Evolutionary conservation across 1,140 invertebrate genomes (phyloP).

Genomic region (Phortica variegata): DNA sequence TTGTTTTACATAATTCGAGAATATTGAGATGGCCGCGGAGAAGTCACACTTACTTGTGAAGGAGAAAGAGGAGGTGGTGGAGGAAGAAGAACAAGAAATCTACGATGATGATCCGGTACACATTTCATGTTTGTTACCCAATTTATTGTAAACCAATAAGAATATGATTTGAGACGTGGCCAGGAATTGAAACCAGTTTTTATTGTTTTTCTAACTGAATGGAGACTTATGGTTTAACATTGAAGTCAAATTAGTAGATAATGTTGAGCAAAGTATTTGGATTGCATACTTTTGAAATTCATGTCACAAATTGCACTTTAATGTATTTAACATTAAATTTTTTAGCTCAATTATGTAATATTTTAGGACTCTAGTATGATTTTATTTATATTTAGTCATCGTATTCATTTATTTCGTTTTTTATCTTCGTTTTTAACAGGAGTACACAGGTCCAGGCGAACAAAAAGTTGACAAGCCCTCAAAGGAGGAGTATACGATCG

Average conservation of each 20-base stretch:
- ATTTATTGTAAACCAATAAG: too few relatives aligned
- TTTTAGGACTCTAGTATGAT: neutral
- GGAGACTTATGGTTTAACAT: too few relatives aligned
- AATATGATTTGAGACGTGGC: too few relatives aligned
- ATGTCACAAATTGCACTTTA: neutral
- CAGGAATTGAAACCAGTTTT: too few relatives aligned
- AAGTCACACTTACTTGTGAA: neutral
- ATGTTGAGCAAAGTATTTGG: slow-evolving; percentile 2
- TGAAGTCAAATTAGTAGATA: slow-evolving; percentile 7
- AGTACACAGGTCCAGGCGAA: slow-evolving; percentile 56
- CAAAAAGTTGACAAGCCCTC: slow-evolving; percentile 71
- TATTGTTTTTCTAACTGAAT: too few relatives aligned
- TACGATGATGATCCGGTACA: slow-evolving; percentile 40
- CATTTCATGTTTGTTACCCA: too few relatives aligned
- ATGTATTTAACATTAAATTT: slow-evolving; percentile 1
- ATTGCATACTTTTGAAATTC: slow-evolving; percentile 11
- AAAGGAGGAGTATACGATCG: slow-evolving; percentile 90
- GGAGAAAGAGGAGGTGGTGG: neutral
- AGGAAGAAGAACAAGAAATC: slow-evolving; percentile 38
- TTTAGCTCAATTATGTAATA: neutral
- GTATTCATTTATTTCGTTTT: neutral
- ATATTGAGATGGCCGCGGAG: too few relatives aligned
- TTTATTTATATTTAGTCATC: neutral
- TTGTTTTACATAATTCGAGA: too few relatives aligned
- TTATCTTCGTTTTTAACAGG: slow-evolving; percentile 30